Percentiles rank a stretch among this genome's conserved stretches.
phyloP scores from a whole-genome alignment of 2,888 invertebrate genomes.

The Mythimna pallens region DNA sequence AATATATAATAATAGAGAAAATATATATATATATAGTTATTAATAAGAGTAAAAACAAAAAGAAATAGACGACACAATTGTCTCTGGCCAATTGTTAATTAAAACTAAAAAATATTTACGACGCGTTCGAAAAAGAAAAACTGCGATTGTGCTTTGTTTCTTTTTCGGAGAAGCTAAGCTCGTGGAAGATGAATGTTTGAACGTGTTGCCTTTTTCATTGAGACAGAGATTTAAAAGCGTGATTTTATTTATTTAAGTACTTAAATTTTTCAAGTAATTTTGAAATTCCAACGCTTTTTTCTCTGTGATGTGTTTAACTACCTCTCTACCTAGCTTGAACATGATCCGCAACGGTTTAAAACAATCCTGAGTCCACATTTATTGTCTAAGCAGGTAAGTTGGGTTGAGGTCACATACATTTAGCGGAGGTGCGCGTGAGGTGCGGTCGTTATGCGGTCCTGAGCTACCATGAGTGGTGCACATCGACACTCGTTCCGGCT shows the following conservation, averaged over 20 bases:
- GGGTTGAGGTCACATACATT: conserved; percentile 52
- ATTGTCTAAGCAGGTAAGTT: conserved; percentile 34
- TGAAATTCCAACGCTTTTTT: not conserved
- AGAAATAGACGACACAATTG: conserved; percentile 12
- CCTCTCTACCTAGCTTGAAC: not conserved
- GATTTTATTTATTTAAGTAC: conserved; percentile 20
- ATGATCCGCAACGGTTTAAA: conserved; percentile 6
- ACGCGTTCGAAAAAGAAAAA: conserved; percentile 42
- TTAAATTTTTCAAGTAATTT: not conserved
- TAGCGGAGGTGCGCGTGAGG: conserved; percentile 44
- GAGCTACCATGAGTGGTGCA: conserved; percentile 54
- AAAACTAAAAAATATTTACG: conserved; percentile 54
- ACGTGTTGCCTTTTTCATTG: conserved; percentile 28
- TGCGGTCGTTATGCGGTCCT: conserved; percentile 56
- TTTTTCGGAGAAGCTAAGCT: conserved; percentile 41
- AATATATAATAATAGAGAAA: too few species aligned
- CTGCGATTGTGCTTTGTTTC: conserved; percentile 25
- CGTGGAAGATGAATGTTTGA: conserved; percentile 37
- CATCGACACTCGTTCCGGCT: conserved; percentile 61
- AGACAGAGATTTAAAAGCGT: conserved; percentile 29
- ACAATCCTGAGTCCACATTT: conserved; percentile 15
- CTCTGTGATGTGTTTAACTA: not conserved
- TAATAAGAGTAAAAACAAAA: conserved; percentile 11
- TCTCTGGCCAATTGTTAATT: conserved; percentile 42
- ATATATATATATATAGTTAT: too few species aligned